Evolutionary conservation across 2,797 vertebrate species (phyloP), one percentile per base, ranked within the genome.

Genomic region (Apodemus agrarius): DNA sequence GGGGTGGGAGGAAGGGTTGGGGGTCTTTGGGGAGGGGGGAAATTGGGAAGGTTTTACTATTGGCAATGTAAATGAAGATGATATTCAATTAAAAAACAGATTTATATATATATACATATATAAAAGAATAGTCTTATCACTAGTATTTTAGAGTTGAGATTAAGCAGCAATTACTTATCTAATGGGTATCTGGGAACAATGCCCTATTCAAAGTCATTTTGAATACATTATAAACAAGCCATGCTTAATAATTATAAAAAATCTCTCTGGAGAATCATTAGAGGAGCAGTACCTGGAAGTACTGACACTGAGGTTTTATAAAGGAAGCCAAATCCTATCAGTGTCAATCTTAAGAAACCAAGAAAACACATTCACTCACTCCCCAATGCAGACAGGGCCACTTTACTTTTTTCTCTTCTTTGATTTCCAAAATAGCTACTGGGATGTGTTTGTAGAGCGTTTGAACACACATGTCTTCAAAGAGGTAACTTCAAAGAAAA

Each of bases 401-500:
- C 29, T 10, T 72, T 85, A 21, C 49, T 46, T 96, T 90, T 67
- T 95, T 82, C 89, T 17, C 13, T 89, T 86, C 94, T 97, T 96
- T 96, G 92, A 96, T 94, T 97, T 97, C 57, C 90, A 94, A 91
- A 95, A 37, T 52, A 95, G 61, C 65, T 88, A 49, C 92, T 81
- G 43, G 37, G 83, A 76, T 11, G 16, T 26, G 84, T 93, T 95
- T 92, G 61, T 85, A 61, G 46, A 86, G 37, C 90, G 85, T 92
- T 65, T 95, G 92, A 96, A 93, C 84, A 90, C 37, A 75, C 0
- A 1, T 69, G 69, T 96, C 94, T 96, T 97, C 96, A 97, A 98
- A 96, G 94, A 85, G 65, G 21, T 74, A 93, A 31, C 80, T 92
- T 98, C 96, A 98, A 97, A 98, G 95, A 84, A 93, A 96, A 81